phyloP scores from a whole-genome alignment of 2,888 invertebrate species.

The Masnerella sp. region DNA sequence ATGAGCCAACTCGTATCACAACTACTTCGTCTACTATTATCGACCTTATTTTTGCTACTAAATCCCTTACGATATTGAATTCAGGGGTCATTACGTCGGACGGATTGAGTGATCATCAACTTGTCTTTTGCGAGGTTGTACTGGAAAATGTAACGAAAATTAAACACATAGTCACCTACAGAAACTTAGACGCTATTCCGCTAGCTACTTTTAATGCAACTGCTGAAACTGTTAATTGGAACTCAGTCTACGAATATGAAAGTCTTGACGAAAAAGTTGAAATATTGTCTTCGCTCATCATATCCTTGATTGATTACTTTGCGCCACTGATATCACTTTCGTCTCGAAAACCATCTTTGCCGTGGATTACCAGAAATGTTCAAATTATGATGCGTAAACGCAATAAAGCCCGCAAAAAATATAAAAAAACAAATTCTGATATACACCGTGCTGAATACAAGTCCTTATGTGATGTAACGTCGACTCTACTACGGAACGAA shows the following conservation, averaged over 20 bases:
- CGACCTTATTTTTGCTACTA: background rate
- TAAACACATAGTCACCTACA: background rate
- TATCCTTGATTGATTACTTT: background rate
- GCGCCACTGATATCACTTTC: background rate
- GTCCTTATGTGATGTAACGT: background rate
- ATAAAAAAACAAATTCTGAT: background rate
- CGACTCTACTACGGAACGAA: background rate
- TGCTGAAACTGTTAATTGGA: background rate
- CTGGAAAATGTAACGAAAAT: too few relatives aligned
- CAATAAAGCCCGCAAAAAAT: background rate
- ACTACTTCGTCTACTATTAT: background rate
- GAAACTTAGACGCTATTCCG: background rate
- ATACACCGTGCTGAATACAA: background rate
- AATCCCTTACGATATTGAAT: background rate
- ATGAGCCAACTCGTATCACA: background rate
- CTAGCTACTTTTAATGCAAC: background rate
- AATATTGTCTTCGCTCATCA: background rate
- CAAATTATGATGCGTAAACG: background rate
- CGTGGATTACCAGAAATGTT: background rate
- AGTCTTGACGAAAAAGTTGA: background rate
- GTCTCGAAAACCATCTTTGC: background rate
- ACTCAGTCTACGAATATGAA: background rate
- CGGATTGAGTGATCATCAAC: background rate
- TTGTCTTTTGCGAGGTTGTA: background rate
- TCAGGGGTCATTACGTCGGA: background rate